Evolutionary conservation across 2,888 invertebrate genomes (phyloP), one percentile per base, ranked within the genome.

Genomic region (Sceliomorpha sp.): DNA sequence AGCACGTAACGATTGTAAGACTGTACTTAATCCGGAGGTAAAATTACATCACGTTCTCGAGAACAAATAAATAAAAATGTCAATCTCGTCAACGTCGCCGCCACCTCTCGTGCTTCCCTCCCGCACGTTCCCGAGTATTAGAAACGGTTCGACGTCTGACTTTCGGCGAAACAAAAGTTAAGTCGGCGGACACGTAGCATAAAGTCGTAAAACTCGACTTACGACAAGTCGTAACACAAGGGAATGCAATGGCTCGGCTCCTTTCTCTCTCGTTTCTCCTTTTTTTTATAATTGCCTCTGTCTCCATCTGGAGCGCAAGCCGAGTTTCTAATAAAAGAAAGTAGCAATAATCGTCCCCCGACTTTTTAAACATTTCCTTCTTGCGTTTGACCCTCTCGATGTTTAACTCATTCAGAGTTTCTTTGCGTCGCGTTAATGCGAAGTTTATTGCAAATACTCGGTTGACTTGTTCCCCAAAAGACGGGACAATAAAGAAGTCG

Each of bases 151-250:
- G 24, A 42, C 26, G 60, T 60, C 53, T 50, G 55, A 67, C 39
- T 55, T 15, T 26, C 24, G 26, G 47, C 42, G 62, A 58, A 79
- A 78, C 72, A 76, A 74, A 80, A 72, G 69, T 68, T 67, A 50
- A 72, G 62, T 74, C 70, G 71, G 60, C 72, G 74, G 74, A 79
- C 83, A 83, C 82, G 81, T 83, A 82, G 81, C 78, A 83, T 85
- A 83, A 85, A 83, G 81, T 83, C 83, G 82, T 85, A 85, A 85
- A 85, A 80, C 72, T 73, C 81, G 78, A 77, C 83, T 84, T 83
- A 85, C 83, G 82, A 80, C 81, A 63, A 78, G 80, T 79, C 81
- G 83, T 84, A 83, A 82, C 78, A 74, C 70, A 60, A 69, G 56
- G 72, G 47, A 58, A 71, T 70, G 73, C 68, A 73, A n/a, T n/a